These are phyloP conservation scores for Brenthis daphne DNA, from an alignment of 2,888 invertebrate genomes.

Conservation along the genomic window DNA sequence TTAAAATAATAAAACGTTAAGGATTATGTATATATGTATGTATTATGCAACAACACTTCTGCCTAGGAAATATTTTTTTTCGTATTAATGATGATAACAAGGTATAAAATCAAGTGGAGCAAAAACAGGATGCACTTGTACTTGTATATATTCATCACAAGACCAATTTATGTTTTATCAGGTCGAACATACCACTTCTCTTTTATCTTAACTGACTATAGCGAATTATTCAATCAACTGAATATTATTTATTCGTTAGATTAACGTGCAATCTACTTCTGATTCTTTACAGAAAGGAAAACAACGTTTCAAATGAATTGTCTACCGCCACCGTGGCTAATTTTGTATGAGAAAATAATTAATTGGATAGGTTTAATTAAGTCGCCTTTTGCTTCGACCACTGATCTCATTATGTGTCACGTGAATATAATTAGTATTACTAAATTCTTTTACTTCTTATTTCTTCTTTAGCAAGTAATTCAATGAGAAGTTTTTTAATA, in stretches of 20 bases:
- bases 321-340: conserved; percentile 37
- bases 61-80: too few species aligned
- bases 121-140: too few species aligned
- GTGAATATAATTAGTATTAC: conserved; percentile 18
- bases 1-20: too few species aligned
- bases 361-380: conserved; percentile 37
- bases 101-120: too few species aligned
- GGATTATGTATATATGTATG: too few species aligned
- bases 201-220: conserved; percentile 27
- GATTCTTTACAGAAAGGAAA: conserved; percentile 40
- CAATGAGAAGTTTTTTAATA: too few species aligned
- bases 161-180: not conserved
- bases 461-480: too few species aligned
- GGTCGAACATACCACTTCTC: not conserved
- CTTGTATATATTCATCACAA: not conserved
- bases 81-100: too few species aligned
- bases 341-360: conserved; percentile 39
- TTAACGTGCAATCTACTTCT: conserved; percentile 40
- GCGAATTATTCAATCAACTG: conserved; percentile 45
- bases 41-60: too few species aligned
- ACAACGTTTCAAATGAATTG: conserved; percentile 43
- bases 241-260: conserved; percentile 33
- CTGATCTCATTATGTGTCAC: conserved; percentile 31
- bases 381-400: conserved; percentile 28
- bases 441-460: not conserved